Percentiles rank a stretch among this genome's conserved stretches.
Conservation (phyloP, 2,888 invertebrate species). For the Alitta virens region DNA sequence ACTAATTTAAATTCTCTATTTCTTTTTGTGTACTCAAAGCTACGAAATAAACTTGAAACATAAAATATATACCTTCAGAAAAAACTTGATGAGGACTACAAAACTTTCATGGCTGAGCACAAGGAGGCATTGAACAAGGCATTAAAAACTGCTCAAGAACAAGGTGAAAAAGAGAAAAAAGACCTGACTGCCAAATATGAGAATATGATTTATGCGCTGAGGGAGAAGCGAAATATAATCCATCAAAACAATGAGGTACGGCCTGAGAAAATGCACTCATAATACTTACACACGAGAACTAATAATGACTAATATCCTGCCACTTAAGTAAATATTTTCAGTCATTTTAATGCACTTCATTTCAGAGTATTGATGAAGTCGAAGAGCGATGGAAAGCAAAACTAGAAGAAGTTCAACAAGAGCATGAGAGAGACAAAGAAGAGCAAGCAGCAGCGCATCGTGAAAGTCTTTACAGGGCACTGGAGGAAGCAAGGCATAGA, state of each 20-base stretch:
- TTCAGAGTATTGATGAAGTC: slow-evolving; percentile 4
- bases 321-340: too few species aligned
- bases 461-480: slow-evolving; percentile 16
- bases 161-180: slow-evolving; percentile 34
- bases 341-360: too few species aligned
- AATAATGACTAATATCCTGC: too few species aligned
- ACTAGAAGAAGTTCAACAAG: slow-evolving; percentile 29
- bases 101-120: slow-evolving; percentile 38
- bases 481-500: slow-evolving; percentile 19
- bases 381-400: slow-evolving; percentile 24
- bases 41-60: too few species aligned
- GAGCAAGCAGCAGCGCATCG: slow-evolving; percentile 17
- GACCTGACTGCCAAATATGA: slow-evolving; percentile 5
- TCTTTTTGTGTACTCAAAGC: not conserved
- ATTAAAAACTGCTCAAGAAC: slow-evolving; percentile 36
- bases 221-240: not conserved
- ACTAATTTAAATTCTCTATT: not conserved
- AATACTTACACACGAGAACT: too few species aligned
- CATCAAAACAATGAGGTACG: too few species aligned
- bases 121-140: slow-evolving; percentile 42
- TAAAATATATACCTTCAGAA: too few species aligned
- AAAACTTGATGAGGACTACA: slow-evolving; percentile 38
- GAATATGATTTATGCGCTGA: not conserved
- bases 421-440: slow-evolving; percentile 30
- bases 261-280: too few species aligned